Conservation (phyloP, 64 coral and sea anemone genomes). For the Catalaphyllia jardinei region DNA sequence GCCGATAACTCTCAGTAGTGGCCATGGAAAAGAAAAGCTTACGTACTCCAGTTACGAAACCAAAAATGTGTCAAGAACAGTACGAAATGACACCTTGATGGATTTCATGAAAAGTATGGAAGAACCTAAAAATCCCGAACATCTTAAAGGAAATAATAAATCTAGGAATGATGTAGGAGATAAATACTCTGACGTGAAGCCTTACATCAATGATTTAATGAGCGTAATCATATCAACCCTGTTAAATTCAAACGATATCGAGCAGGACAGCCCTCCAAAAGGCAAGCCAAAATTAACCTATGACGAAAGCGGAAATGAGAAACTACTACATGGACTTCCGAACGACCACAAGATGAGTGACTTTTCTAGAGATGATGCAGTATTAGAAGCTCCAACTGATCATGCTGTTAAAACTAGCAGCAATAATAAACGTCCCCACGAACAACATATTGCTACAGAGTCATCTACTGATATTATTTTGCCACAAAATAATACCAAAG, state of each 20-base stretch:
- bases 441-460: background rate
- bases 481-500: background rate
- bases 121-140: background rate
- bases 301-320: slow-evolving; percentile 17
- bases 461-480: background rate
- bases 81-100: slow-evolving; percentile 19
- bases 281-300: background rate
- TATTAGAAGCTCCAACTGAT: slow-evolving; percentile 21
- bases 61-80: background rate
- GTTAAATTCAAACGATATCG: background rate
- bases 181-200: slow-evolving; percentile 17
- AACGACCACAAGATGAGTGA: slow-evolving; percentile 27
- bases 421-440: background rate
- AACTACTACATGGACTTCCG: background rate
- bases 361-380: background rate
- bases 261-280: background rate
- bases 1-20: background rate
- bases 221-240: background rate
- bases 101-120: slow-evolving; percentile 31
- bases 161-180: background rate
- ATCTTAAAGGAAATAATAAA: background rate
- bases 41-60: slow-evolving; percentile 14
- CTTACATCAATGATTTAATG: slow-evolving; percentile 5
- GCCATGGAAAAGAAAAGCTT: background rate
- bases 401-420: background rate